phyloP scores from a whole-genome alignment of 2,797 vertebrate genomes.

The Poeciliopsis gracilis region DNA sequence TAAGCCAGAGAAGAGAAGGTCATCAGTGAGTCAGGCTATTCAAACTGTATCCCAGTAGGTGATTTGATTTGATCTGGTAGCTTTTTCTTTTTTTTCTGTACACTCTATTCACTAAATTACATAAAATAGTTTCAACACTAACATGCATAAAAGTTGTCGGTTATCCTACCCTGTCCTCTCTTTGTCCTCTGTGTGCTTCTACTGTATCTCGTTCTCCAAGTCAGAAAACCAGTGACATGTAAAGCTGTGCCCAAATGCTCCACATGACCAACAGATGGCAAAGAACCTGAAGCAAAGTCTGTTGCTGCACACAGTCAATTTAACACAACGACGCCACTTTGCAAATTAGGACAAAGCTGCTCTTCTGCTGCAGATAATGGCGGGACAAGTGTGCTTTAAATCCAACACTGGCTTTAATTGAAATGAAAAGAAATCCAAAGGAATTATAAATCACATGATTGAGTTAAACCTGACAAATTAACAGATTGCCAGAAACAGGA shows the following conservation, averaged over 20 bases:
- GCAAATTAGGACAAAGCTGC: conserved; percentile 23
- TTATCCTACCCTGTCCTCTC: neutral
- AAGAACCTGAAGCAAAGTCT: conserved; percentile 61
- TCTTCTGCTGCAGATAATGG: conserved; percentile 14
- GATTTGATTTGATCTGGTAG: too few species aligned
- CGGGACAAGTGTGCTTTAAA: neutral
- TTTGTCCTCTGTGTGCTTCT: conserved; percentile 9
- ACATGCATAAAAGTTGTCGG: too few species aligned
- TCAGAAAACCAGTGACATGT: conserved; percentile 50
- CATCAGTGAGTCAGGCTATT: too few species aligned
- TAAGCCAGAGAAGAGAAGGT: too few species aligned
- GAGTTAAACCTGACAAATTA: neutral
- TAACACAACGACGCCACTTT: conserved; percentile 34
- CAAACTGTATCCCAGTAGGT: too few species aligned
- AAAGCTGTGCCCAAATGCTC: conserved; percentile 44
- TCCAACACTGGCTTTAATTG: neutral
- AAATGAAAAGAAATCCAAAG: neutral
- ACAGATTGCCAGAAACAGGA: neutral
- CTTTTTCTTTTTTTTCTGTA: too few species aligned
- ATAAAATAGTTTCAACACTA: too few species aligned
- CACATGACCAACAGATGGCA: conserved; percentile 59
- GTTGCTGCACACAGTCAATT: conserved; percentile 46
- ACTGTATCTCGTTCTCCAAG: conserved; percentile 25
- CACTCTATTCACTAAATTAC: too few species aligned
- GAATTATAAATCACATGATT: neutral